Percentiles rank a stretch among this genome's conserved stretches.
phyloP scores from a whole-genome alignment of 2,888 invertebrate genomes.

The Busseola fusca region DNA sequence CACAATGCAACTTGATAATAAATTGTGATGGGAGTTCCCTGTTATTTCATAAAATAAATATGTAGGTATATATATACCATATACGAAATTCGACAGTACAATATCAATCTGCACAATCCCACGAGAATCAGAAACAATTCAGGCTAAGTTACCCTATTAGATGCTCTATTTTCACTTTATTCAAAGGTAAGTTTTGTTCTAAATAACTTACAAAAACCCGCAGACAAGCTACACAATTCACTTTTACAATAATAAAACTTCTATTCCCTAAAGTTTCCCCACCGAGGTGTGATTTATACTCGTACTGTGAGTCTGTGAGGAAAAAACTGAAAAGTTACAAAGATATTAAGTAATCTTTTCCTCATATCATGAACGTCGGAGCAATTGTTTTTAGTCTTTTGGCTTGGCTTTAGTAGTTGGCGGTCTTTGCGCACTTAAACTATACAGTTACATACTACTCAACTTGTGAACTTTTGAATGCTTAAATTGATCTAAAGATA shows the following conservation, averaged over 20 bases:
- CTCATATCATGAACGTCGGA: not conserved
- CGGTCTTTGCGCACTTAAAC: no score
- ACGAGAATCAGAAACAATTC: not conserved
- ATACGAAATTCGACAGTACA: not conserved
- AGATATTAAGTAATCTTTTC: slow-evolving; percentile 34
- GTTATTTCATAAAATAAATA: not conserved
- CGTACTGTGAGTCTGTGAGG: not conserved
- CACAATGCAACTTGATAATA: not conserved
- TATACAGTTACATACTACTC: not conserved
- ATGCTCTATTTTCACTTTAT: slow-evolving; percentile 14
- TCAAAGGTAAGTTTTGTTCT: slow-evolving; percentile 14
- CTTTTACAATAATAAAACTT: slow-evolving; percentile 48
- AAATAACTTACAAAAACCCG: slow-evolving; percentile 16
- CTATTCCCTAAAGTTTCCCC: slow-evolving; percentile 32
- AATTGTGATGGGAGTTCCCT: not conserved
- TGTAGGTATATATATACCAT: not conserved
- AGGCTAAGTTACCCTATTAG: not conserved
- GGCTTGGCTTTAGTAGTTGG: not conserved
- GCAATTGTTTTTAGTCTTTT: slow-evolving; percentile 25
- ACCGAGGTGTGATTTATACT: slow-evolving; percentile 36
- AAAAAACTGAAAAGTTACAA: slow-evolving; percentile 41
- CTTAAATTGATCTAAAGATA: no score
- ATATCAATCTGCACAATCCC: no score
- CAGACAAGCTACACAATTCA: slow-evolving; percentile 38
- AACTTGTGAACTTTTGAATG: not conserved